Conservation (phyloP, 2,797 vertebrate species). For the Graptemys geographica region DNA sequence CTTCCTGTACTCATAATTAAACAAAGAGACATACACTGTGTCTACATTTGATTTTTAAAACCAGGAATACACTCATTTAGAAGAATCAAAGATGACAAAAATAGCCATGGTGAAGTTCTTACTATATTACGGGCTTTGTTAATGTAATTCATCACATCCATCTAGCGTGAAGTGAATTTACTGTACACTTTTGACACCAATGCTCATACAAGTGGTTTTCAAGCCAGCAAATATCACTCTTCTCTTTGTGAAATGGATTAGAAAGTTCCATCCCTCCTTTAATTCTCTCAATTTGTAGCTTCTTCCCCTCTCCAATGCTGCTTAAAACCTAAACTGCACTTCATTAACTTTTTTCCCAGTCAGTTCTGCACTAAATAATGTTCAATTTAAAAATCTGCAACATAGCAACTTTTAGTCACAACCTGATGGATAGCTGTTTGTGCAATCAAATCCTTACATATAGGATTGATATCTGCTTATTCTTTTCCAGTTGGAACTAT, state of each 20-base stretch:
- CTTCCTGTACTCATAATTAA: not conserved
- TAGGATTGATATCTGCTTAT: not conserved
- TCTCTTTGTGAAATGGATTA: not conserved
- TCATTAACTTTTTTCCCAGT: fast-evolving
- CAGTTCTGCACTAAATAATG: not conserved
- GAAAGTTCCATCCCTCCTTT: not conserved
- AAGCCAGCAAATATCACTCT: not conserved
- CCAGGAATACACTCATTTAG: not conserved
- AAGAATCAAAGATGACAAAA: not conserved
- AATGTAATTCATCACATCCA: fast-evolving
- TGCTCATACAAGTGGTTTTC: not conserved
- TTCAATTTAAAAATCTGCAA: not conserved
- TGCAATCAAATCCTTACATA: not conserved
- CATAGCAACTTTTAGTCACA: not conserved
- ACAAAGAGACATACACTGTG: not conserved
- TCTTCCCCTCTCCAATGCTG: not conserved
- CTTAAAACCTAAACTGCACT: not conserved
- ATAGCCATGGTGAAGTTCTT: not conserved
- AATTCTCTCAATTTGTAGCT: fast-evolving
- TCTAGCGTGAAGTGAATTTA: not conserved
- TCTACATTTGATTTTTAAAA: not conserved
- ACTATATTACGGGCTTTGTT: not conserved
- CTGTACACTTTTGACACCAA: fast-evolving
- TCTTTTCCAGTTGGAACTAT: not conserved
- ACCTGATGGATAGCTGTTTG: not conserved